Percentiles rank a stretch among this genome's conserved stretches.
Evolutionary conservation across 2,797 vertebrate genomes (phyloP).

Genomic region (Danio jaintianensis): DNA sequence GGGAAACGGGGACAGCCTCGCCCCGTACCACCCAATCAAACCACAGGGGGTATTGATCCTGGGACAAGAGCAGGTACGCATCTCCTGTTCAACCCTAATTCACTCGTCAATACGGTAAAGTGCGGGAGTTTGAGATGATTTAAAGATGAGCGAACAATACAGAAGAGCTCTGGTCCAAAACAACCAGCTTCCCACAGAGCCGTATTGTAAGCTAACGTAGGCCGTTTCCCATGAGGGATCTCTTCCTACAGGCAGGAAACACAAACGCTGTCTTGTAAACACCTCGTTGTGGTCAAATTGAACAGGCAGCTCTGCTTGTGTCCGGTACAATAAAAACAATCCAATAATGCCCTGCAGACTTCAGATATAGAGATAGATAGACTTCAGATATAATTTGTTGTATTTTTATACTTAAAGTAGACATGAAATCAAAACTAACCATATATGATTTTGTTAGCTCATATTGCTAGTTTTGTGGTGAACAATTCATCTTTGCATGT

Average conservation of each 20-base stretch:
- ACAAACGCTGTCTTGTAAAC: neutral
- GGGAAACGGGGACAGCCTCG: conserved; percentile 92
- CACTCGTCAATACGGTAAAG: neutral
- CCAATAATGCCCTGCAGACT: neutral
- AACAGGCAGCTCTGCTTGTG: neutral
- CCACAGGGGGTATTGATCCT: conserved; percentile 93
- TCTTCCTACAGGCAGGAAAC: neutral
- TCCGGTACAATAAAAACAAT: neutral
- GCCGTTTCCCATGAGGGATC: neutral
- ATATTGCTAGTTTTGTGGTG: too few species aligned
- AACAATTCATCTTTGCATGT: too few species aligned
- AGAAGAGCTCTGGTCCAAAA: neutral
- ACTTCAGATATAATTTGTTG: too few species aligned
- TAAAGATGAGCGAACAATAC: conserved; percentile 3
- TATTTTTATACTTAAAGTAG: too few species aligned
- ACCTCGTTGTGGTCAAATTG: neutral
- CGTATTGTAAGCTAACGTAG: neutral
- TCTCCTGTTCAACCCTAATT: neutral
- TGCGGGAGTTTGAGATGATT: neutral
- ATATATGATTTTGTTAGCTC: too few species aligned
- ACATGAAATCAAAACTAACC: too few species aligned
- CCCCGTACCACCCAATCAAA: conserved; percentile 96
- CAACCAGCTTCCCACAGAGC: neutral
- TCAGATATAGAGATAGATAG: too few species aligned
- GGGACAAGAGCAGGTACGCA: conserved; percentile 93